Percentiles rank a stretch among this genome's conserved stretches.
Conservation (phyloP, 2,888 invertebrate species). For the Syrphus vitripennis region DNA sequence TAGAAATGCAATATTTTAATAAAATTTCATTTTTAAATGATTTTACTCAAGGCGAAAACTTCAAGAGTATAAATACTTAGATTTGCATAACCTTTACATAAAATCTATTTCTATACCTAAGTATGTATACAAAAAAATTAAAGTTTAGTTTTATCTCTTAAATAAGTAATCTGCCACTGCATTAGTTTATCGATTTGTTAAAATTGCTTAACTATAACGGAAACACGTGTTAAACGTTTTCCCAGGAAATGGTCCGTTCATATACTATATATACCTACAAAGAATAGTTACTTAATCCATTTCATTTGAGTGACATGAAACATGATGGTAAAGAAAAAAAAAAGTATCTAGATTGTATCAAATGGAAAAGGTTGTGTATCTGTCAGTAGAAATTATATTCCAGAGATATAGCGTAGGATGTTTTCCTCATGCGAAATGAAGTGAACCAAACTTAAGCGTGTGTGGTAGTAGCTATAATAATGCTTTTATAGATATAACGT, state of each 20-base stretch:
- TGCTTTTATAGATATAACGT: too few relatives aligned
- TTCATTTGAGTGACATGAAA: conserved; percentile 14
- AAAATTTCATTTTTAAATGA: too few relatives aligned
- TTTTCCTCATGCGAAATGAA: conserved; percentile 7
- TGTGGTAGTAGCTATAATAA: not conserved
- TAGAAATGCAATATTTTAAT: not conserved
- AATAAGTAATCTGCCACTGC: not conserved
- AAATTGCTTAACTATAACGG: conserved; percentile 17
- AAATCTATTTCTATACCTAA: not conserved
- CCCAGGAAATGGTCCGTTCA: conserved; percentile 14
- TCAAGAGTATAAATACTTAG: too few relatives aligned
- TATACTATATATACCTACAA: not conserved
- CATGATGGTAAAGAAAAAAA: not conserved
- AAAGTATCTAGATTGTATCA: conserved; percentile 6
- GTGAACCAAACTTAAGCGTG: not conserved
- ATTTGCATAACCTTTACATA: too few relatives aligned
- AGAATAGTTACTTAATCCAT: conserved; percentile 19
- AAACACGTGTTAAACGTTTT: conserved; percentile 29
- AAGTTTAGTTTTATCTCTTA: not conserved
- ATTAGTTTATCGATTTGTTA: not conserved
- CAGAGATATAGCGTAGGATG: conserved; percentile 33
- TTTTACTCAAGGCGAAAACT: not conserved
- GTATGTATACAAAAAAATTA: not conserved
- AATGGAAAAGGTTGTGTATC: conserved; percentile 44
- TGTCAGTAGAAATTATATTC: conserved; percentile 12